phyloP scores from a whole-genome alignment of 2,888 invertebrate species.

The Elegia similella region DNA sequence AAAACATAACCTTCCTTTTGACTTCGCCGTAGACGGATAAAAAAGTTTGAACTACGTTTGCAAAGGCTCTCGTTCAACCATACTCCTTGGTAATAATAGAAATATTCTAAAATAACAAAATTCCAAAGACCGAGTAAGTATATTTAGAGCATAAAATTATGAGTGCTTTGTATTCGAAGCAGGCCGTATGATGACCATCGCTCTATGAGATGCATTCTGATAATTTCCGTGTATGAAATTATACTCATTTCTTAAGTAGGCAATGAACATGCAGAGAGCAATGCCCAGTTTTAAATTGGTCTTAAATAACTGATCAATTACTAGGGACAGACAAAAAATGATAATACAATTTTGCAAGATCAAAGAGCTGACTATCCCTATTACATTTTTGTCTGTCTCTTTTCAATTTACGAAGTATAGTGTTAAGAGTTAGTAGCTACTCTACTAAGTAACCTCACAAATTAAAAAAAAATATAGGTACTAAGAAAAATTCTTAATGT shows the following conservation, averaged over 20 bases:
- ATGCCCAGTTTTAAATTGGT: background rate
- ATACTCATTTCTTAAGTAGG: conserved; percentile 7
- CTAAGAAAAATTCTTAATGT: no score
- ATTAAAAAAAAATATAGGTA: no score
- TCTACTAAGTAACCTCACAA: no score
- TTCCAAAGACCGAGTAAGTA: background rate
- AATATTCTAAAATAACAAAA: background rate
- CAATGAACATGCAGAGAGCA: background rate
- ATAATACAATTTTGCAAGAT: background rate
- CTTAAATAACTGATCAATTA: background rate
- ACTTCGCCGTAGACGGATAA: no score
- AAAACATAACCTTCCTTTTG: no score
- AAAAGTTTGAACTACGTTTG: no score
- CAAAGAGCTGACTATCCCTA: no score
- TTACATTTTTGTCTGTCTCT: no score
- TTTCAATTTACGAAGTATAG: no score
- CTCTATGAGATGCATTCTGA: conserved; percentile 15
- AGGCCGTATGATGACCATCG: conserved; percentile 1
- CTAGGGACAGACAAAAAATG: background rate
- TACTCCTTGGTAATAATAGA: no score
- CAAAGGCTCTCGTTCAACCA: no score
- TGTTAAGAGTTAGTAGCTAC: no score
- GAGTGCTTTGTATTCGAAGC: conserved; percentile 6
- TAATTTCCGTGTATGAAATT: conserved; percentile 20
- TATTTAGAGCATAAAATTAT: background rate